A percentile compares a stretch with the other conserved stretches of the same genome.
phyloP scores from a whole-genome alignment of 2,797 vertebrate genomes.

The Rhinophrynus dorsalis region DNA sequence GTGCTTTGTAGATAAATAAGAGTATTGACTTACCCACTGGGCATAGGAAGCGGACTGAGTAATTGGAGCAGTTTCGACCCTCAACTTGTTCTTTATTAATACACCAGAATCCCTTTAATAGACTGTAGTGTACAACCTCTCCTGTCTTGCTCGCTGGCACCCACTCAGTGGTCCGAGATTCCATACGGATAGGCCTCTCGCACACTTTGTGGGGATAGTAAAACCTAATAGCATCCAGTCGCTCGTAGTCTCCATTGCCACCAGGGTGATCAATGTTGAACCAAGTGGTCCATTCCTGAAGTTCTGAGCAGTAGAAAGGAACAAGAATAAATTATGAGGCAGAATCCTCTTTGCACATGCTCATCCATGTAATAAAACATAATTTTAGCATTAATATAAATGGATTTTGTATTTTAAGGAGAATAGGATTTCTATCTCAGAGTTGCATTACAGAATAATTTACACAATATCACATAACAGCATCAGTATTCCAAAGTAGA shows the following conservation, averaged over 20 bases:
- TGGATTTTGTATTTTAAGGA: no score
- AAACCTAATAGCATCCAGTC: conserved; percentile 84
- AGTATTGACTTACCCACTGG: conserved; percentile 63
- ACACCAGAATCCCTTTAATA: conserved; percentile 86
- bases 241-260: conserved; percentile 84
- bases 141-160: conserved; percentile 74
- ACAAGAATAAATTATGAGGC: neutral
- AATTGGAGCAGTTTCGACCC: conserved; percentile 84
- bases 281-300: conserved; percentile 85
- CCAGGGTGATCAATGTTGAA: conserved; percentile 90
- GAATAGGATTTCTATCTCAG: no score
- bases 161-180: conserved; percentile 86
- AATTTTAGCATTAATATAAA: no score
- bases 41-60: conserved; percentile 85
- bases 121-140: conserved; percentile 77
- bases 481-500: no score
- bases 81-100: conserved; percentile 81
- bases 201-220: conserved; percentile 83
- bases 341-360: no score
- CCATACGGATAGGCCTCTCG: conserved; percentile 69
- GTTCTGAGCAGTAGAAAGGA: conserved; percentile 60
- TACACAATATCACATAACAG: no score
- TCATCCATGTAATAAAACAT: no score
- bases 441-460: no score
- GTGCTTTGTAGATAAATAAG: neutral